A percentile compares a stretch with the other conserved stretches of the same genome.
Conservation (phyloP, 2,113 vertebrate genomes). For the Cinclus cinclus region DNA sequence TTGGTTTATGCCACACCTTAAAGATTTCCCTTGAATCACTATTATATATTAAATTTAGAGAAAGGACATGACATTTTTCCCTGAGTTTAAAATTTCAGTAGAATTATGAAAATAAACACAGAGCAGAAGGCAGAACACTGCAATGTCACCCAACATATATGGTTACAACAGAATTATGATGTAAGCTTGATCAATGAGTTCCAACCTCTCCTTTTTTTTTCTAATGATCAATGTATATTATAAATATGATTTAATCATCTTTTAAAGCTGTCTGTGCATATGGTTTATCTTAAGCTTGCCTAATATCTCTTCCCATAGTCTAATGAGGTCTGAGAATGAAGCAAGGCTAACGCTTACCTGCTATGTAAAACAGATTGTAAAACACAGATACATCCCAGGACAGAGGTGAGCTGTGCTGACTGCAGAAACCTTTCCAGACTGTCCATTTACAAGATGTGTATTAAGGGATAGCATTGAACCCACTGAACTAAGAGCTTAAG, state of each 20-base stretch:
- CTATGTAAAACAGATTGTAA: neutral
- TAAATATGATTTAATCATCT: neutral
- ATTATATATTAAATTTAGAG: neutral
- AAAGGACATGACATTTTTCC: neutral
- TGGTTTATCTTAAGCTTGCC: neutral
- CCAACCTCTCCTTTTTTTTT: neutral
- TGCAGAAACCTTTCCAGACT: neutral
- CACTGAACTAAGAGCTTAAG: slow-evolving; percentile 3
- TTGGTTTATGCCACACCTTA: neutral
- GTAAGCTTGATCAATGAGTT: neutral
- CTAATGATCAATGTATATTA: neutral
- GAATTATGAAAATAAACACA: neutral
- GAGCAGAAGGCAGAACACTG: neutral
- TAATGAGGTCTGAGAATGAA: neutral
- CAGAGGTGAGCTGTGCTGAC: neutral
- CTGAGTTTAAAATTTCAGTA: neutral
- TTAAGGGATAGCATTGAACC: neutral
- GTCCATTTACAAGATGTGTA: neutral
- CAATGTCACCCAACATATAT: neutral
- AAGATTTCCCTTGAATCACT: neutral
- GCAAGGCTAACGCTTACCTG: neutral
- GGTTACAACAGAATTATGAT: neutral
- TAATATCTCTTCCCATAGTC: neutral
- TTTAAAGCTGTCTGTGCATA: neutral
- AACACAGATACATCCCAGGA: neutral